Evolutionary conservation across 1,140 invertebrate genomes (phyloP).

Genomic region (Solenopsis fugax): DNA sequence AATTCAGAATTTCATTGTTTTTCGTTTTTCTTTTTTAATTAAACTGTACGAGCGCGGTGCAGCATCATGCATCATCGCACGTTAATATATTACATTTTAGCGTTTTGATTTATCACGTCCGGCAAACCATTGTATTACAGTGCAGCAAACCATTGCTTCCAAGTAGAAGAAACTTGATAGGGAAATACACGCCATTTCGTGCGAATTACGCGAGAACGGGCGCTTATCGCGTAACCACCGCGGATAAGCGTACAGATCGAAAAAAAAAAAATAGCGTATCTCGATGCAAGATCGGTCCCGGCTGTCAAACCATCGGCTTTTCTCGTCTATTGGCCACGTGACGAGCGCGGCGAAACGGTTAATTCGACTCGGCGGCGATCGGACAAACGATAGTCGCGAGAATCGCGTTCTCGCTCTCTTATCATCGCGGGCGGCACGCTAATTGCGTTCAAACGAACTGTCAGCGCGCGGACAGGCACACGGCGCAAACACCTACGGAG

Average conservation of each 20-base stretch:
- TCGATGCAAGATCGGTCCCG: constrained; percentile 6
- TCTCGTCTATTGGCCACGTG: constrained; percentile 6
- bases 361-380: constrained; percentile 80
- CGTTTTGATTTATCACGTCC: background rate
- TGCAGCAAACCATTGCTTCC: background rate
- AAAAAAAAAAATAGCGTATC: constrained; percentile 46
- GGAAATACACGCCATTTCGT: background rate
- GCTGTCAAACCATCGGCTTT: constrained; percentile 26
- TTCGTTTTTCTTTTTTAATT: background rate
- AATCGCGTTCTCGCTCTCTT: background rate
- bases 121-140: background rate
- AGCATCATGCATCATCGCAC: background rate
- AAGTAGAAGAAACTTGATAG: background rate
- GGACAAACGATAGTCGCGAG: constrained; percentile 76
- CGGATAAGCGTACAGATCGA: background rate
- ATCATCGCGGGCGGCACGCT: constrained; percentile 80
- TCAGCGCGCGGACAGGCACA: constrained; percentile 81
- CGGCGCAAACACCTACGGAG: constrained; percentile 59
- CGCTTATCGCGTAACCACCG: background rate
- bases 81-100: background rate
- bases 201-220: background rate
- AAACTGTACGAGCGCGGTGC: background rate
- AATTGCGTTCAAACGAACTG: constrained; percentile 86
- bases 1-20: background rate
- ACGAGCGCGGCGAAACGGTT: constrained; percentile 71